Evolutionary conservation across 2,888 invertebrate species (phyloP), one percentile per base, ranked within the genome.

Genomic region (Trichopria drosophilae): DNA sequence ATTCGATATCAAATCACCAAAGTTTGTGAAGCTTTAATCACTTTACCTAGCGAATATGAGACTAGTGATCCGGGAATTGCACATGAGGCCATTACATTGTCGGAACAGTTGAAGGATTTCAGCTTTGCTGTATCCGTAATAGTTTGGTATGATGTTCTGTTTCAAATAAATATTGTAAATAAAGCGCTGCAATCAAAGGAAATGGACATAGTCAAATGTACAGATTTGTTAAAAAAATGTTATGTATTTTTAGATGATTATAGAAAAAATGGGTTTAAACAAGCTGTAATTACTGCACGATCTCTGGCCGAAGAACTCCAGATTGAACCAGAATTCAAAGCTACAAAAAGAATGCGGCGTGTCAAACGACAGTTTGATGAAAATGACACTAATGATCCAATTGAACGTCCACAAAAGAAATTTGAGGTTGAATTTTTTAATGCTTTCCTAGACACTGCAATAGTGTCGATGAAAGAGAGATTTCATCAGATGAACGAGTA

Each of bases 141-240:
- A 40, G 58, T 61, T 56, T 66, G 64, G 64, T 66, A 66, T 58
- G 67, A 64, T 23, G 61, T 67, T 58, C 61, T 63, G 49, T 58
- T 66, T 20, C 58, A 61, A 52, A 58, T 61, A 13, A 61, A 64
- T 29, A 40, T 63, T 24, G 52, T 59, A 19, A 60, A 55, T 55
- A 64, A 60, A 60, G 52, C 54, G 32, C 48, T 58, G 42, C 59
- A 57, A 53, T 50, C 51, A 37, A 32, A 26, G 53, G 42, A 57
- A 22, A 52, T 58, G 32, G 55, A 61, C 53, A 39, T 64, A 36
- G 37, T 46, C 44, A 46, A 59, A 54, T 52, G 51, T 36, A 48
- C 53, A 53, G 55, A 63, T 55, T 51, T 62, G 52, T 53, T 63
- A 31, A 49, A 45, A 52, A 55, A 42, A 15, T 54, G 43, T 26